These are phyloP conservation scores for Ericerus pela DNA, from an alignment of 1,140 invertebrate species.

Conservation along the genomic window DNA sequence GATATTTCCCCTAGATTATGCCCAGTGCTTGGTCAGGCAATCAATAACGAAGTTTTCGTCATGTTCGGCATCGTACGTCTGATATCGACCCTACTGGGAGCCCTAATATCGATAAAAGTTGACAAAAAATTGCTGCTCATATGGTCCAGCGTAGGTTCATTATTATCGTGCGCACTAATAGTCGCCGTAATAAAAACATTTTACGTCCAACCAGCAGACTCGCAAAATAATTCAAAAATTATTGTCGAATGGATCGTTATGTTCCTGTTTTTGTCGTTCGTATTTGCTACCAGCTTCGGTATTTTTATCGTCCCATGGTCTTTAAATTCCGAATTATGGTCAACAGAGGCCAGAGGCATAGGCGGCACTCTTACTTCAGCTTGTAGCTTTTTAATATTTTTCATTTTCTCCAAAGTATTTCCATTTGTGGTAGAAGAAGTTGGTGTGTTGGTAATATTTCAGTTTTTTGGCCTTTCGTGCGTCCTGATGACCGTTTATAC, in stretches of 20 bases:
- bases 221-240: no score
- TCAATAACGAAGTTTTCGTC: slow-evolving; percentile 34
- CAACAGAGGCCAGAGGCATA: slow-evolving; percentile 33
- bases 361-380: slow-evolving; percentile 40
- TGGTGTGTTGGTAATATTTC: slow-evolving; percentile 40
- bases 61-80: slow-evolving; percentile 38
- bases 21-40: slow-evolving; percentile 30
- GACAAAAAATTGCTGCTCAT: slow-evolving; percentile 37
- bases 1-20: slow-evolving; percentile 38
- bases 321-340: slow-evolving; percentile 35
- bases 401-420: slow-evolving; percentile 47
- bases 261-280: slow-evolving; percentile 34
- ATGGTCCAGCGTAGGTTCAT: slow-evolving; percentile 39
- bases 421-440: slow-evolving; percentile 36
- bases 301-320: slow-evolving; percentile 49
- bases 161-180: slow-evolving; percentile 11
- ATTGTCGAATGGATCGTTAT: slow-evolving; percentile 29
- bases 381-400: slow-evolving; percentile 45
- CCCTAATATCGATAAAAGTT: slow-evolving; percentile 36
- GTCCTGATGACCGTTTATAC: slow-evolving; percentile 39
- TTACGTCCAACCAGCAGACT: no score
- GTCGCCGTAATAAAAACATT: no score
- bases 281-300: slow-evolving; percentile 38
- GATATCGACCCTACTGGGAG: slow-evolving; percentile 34
- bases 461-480: slow-evolving; percentile 42